Conservation (phyloP, 2,797 vertebrate species). For the Parauchenoglanis punctatus region DNA sequence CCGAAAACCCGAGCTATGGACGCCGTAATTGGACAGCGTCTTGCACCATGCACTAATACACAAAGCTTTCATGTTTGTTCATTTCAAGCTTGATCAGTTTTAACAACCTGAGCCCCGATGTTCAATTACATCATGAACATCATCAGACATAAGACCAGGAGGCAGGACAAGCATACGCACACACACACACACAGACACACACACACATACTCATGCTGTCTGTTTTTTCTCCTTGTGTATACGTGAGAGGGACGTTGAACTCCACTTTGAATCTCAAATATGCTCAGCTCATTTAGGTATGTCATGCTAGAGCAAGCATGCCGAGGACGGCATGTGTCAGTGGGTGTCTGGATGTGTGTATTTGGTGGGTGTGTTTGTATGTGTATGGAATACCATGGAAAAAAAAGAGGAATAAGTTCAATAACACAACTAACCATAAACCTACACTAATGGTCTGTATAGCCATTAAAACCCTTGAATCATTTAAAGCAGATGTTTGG, state of each 20-base stretch:
- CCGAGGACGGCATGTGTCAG: not conserved
- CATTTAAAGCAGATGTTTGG: slow-evolving; percentile 24
- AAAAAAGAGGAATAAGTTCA: not conserved
- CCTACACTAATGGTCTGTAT: slow-evolving; percentile 20
- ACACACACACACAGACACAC: slow-evolving; percentile 18
- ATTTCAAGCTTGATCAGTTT: slow-evolving; percentile 43
- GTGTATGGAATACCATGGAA: not conserved
- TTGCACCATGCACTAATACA: not conserved
- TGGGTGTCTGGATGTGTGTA: slow-evolving; percentile 5
- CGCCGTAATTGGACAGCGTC: not conserved
- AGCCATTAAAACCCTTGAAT: slow-evolving; percentile 18
- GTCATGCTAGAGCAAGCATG: slow-evolving; percentile 27
- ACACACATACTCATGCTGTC: not conserved
- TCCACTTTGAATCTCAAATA: slow-evolving; percentile 47
- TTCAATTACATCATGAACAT: slow-evolving; percentile 42
- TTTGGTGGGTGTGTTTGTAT: slow-evolving; percentile 19
- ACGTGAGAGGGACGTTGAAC: slow-evolving; percentile 15
- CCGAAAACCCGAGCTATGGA: not conserved
- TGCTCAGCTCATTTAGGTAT: slow-evolving; percentile 26
- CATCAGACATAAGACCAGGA: slow-evolving; percentile 21
- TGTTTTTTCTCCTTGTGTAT: slow-evolving; percentile 6
- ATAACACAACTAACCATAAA: slow-evolving; percentile 21
- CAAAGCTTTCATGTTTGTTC: slow-evolving; percentile 21
- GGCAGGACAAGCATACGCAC: not conserved
- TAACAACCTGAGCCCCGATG: slow-evolving; percentile 11